Evolutionary conservation across 2,113 vertebrate genomes (phyloP), one percentile per base, ranked within the genome.

Genomic region (Paedocypris sp.): DNA sequence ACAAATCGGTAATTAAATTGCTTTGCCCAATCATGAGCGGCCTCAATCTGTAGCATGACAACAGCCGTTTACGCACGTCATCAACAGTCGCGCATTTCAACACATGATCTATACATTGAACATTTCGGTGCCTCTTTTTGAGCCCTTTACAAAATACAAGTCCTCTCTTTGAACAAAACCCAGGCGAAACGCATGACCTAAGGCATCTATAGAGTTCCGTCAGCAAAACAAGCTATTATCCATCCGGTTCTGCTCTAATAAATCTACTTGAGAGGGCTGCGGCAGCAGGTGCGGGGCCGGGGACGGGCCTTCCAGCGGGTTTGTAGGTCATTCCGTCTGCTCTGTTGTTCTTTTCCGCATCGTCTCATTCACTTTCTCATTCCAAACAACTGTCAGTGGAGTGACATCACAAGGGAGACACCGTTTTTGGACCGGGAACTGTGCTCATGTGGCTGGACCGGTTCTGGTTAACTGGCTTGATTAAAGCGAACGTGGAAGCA

Each of bases 221-320:
- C 20, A 12, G 33, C n/a, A 39, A 38, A 25, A 28, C 15, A 15
- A 36, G 8, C 16, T 7, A 33, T 16, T 19, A 41, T 26, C 15
- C 33, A 54, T 39, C 45, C 38, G 13, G 12, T 50, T 36, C 35
- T 41, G 59, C 59, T 61, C 46, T 61, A 61, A 50, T 61, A 50
- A 50, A 61, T 50, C 33, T 31, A 9, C 23, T 39, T 41, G 36
- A 50, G 47, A 60, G 28, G 32, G 45, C 15, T 26, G 22, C 4
- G 16, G 33, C 33, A 50, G 46, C 59, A 61, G 59, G 59, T 61
- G 59, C 33, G 38, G 19, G n/a, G 28, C 31, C 8, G 20, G 28
- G 18, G 39, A 5, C 5, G 11, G 47, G 45, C 25, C 20, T 38
- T 38, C 29, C 16, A 39, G 35, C 7, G 19, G 2, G 4, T 53